A percentile compares a stretch with the other conserved stretches of the same genome.
Conservation (phyloP, 2,888 invertebrate species). For the Drosophila ezoana region DNA sequence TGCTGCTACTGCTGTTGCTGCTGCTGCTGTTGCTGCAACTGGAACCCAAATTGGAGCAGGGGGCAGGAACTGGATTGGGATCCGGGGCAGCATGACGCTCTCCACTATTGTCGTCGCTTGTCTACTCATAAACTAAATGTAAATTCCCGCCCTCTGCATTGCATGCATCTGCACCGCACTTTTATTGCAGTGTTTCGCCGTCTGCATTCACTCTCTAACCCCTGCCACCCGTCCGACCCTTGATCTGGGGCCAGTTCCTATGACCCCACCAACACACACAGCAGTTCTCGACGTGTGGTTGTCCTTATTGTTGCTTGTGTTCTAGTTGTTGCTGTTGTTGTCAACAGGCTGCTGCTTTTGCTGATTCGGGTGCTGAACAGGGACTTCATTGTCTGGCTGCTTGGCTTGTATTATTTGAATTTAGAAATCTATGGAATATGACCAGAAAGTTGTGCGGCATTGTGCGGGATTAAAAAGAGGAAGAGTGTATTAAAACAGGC, state of each 20-base stretch:
- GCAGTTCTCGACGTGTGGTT: conserved; percentile 67
- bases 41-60: conserved; percentile 28
- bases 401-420: conserved; percentile 51
- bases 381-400: conserved; percentile 70
- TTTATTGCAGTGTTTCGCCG: conserved; percentile 74
- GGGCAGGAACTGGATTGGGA: conserved; percentile 23
- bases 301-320: conserved; percentile 56
- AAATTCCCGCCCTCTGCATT: conserved; percentile 64
- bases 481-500: conserved; percentile 8
- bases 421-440: conserved; percentile 54
- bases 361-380: conserved; percentile 59
- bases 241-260: conserved; percentile 38
- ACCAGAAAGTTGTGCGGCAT: conserved; percentile 43
- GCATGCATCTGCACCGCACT: conserved; percentile 52
- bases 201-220: conserved; percentile 39
- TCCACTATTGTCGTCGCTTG: conserved; percentile 73
- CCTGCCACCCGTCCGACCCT: conserved; percentile 10
- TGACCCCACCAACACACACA: conserved; percentile 43
- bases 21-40: conserved; percentile 11
- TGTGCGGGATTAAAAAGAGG: conserved; percentile 31
- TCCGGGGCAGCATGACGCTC: conserved; percentile 35
- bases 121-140: conserved; percentile 80
- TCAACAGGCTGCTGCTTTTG: conserved; percentile 66
- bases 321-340: conserved; percentile 53
- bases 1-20: conserved; percentile 18